phyloP scores from a whole-genome alignment of 2,888 invertebrate species.

The Agelastica alni region DNA sequence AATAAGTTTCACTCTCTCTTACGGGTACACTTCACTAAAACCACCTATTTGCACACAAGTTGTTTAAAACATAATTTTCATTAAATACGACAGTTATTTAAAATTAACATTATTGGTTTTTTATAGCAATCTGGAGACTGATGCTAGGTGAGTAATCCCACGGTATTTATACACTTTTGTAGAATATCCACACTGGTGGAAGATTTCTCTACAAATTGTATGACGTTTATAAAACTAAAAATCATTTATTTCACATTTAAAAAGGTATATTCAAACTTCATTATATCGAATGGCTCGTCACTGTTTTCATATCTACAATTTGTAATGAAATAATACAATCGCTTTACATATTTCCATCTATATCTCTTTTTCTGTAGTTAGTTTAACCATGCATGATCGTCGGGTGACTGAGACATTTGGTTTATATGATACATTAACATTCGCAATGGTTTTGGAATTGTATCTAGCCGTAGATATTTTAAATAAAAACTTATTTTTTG shows the following conservation, averaged over 20 bases:
- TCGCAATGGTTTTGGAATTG: no score
- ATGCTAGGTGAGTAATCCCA: slow-evolving; percentile 5
- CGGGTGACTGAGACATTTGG: no score
- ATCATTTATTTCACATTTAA: background rate
- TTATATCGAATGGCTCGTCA: no score
- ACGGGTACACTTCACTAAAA: no score
- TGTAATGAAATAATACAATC: slow-evolving; percentile 8
- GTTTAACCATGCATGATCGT: background rate
- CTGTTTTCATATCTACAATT: slow-evolving; percentile 1
- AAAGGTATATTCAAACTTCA: no score
- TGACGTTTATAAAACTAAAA: background rate
- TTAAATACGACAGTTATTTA: background rate
- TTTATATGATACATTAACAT: no score
- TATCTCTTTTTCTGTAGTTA: slow-evolving; percentile 1
- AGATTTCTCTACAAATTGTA: slow-evolving; percentile 13
- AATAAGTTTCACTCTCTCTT: no score
- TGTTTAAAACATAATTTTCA: background rate
- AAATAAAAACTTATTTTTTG: no score
- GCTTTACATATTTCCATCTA: background rate
- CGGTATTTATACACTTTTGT: slow-evolving; percentile 9
- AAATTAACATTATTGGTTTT: slow-evolving; percentile 14
- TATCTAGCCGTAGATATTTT: no score
- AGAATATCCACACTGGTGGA: slow-evolving; percentile 1
- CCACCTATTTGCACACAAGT: no score
- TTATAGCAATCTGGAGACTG: slow-evolving; percentile 14